Conservation (phyloP, 2,113 vertebrate species). For the Hirundichthys speculiger region DNA sequence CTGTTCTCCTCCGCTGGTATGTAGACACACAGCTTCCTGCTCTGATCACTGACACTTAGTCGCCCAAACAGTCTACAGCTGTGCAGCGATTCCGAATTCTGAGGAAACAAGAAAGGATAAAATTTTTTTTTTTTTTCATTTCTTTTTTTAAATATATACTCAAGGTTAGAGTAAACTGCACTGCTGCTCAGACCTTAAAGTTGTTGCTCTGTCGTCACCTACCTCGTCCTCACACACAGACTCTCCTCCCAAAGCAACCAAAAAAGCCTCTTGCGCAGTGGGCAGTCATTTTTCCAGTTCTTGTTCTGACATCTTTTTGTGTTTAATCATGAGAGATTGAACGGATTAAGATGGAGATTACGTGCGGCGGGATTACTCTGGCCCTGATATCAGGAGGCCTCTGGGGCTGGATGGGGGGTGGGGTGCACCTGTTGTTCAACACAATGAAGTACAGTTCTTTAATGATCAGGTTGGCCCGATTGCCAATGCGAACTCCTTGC, state of each 20-base stretch:
- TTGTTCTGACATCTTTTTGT: slow-evolving; percentile 65
- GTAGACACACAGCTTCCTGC: slow-evolving; percentile 28
- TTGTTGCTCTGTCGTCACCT: slow-evolving; percentile 14
- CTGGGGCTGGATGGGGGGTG: slow-evolving; percentile 38
- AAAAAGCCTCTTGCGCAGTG: slow-evolving; percentile 33
- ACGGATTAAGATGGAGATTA: slow-evolving; percentile 75
- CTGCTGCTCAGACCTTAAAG: slow-evolving; percentile 1
- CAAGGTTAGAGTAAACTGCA: slow-evolving; percentile 1
- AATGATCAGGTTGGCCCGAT: slow-evolving; percentile 16
- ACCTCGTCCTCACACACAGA: not conserved
- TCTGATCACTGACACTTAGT: slow-evolving; percentile 34
- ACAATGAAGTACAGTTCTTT: slow-evolving; percentile 19
- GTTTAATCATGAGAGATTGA: slow-evolving; percentile 74
- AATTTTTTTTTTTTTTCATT: slow-evolving; percentile 11
- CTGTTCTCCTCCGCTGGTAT: slow-evolving; percentile 30
- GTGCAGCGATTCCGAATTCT: slow-evolving; percentile 1
- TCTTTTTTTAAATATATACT: no score
- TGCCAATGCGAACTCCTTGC: no score
- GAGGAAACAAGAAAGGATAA: slow-evolving; percentile 3
- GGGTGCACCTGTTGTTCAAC: no score
- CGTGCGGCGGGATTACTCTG: slow-evolving; percentile 69
- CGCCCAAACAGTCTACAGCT: slow-evolving; percentile 11
- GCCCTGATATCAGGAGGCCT: slow-evolving; percentile 57
- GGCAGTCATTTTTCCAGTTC: slow-evolving; percentile 45
- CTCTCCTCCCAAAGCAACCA: slow-evolving; percentile 19